Evolutionary conservation across 2,113 vertebrate species (phyloP).

Genomic region (Alethe castanea): DNA sequence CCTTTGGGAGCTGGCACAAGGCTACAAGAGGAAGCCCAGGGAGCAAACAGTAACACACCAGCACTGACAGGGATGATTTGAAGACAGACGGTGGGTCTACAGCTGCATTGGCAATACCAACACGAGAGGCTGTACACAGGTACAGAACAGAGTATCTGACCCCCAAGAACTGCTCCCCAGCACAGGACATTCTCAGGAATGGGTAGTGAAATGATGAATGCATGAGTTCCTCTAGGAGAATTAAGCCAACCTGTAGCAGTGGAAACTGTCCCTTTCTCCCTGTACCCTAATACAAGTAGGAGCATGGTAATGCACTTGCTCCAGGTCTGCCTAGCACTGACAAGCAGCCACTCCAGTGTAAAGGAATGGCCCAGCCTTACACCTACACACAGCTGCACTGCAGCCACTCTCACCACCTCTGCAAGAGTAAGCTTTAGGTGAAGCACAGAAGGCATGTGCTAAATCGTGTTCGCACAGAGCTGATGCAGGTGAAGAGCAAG

Average conservation of each 20-base stretch:
- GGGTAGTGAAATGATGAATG: background rate
- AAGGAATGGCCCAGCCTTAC: background rate
- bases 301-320: background rate
- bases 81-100: background rate
- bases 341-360: background rate
- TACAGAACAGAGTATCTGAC: background rate
- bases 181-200: background rate
- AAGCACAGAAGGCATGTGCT: background rate
- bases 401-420: background rate
- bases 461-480: background rate
- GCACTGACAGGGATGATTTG: fast-evolving
- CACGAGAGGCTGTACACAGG: background rate
- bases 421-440: background rate
- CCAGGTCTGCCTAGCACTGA: background rate
- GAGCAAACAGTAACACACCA: background rate
- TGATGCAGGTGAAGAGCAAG: background rate
- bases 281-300: background rate
- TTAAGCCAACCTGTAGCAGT: background rate
- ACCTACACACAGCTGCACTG: background rate
- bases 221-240: background rate
- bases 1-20: background rate
- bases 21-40: background rate
- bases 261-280: background rate
- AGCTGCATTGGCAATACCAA: background rate
- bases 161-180: background rate